Conservation (phyloP, 2,888 invertebrate genomes). For the Imbricaverruca yamaguchii region DNA sequence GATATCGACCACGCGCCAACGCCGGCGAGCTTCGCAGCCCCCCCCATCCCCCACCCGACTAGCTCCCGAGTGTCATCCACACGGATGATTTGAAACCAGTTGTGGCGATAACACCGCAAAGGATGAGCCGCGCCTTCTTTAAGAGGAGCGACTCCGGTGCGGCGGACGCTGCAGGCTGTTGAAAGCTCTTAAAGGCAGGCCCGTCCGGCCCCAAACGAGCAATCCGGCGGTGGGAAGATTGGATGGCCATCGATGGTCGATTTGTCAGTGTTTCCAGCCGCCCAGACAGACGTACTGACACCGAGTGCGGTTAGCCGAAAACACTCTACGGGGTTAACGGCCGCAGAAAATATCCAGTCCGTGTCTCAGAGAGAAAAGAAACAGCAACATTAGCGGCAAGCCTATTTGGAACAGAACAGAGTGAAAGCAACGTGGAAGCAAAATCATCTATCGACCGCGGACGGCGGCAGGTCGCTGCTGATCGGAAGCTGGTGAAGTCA, state of each 20-base stretch:
- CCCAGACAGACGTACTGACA: background rate
- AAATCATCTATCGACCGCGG: no score
- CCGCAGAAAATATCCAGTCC: no score
- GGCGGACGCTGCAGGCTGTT: background rate
- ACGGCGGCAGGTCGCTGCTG: no score
- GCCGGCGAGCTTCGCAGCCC: background rate
- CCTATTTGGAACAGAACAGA: no score
- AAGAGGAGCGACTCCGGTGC: background rate
- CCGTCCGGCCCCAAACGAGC: background rate
- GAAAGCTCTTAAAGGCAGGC: background rate
- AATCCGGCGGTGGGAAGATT: background rate
- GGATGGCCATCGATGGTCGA: background rate
- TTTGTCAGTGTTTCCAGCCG: background rate
- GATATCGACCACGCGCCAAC: background rate
- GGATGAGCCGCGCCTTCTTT: background rate
- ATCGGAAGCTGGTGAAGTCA: no score
- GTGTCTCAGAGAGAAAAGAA: no score
- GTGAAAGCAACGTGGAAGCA: no score
- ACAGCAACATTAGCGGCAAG: no score
- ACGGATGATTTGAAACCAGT: background rate
- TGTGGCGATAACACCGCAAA: background rate
- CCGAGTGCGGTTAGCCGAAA: no score
- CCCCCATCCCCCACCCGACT: background rate
- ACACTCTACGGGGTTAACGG: no score
- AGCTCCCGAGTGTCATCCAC: background rate